Percentiles rank a stretch among this genome's conserved stretches.
These are phyloP conservation scores for Theodoxus fluviatilis DNA, from an alignment of 2,888 invertebrate species.

Conservation along the genomic window DNA sequence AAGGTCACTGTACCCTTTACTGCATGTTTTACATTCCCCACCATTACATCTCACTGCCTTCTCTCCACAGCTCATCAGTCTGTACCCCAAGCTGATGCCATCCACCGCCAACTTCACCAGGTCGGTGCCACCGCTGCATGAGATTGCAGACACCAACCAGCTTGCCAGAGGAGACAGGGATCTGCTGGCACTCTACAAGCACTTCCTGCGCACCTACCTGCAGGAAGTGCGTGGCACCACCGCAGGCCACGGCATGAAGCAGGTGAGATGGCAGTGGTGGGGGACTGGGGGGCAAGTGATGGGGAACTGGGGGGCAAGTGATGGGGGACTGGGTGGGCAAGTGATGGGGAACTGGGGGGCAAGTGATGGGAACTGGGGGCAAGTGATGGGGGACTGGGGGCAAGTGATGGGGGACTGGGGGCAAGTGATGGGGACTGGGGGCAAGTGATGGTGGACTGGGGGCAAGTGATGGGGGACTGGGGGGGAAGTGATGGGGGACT, in stretches of 20 bases:
- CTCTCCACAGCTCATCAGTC: slow-evolving; percentile 64
- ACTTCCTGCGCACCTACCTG: slow-evolving; percentile 63
- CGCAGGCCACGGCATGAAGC: slow-evolving; percentile 51
- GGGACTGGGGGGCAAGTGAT: too few species aligned
- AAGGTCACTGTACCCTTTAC: not conserved
- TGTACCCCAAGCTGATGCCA: slow-evolving; percentile 67
- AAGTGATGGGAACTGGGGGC: too few species aligned
- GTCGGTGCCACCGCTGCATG: slow-evolving; percentile 67
- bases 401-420: too few species aligned
- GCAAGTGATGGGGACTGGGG: too few species aligned
- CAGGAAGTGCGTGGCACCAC: slow-evolving; percentile 61
- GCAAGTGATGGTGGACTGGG: too few species aligned
- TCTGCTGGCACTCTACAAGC: slow-evolving; percentile 57
- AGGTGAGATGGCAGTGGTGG: too few species aligned
- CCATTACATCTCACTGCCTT: not conserved
- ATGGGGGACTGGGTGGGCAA: too few species aligned
- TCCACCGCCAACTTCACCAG: slow-evolving; percentile 64
- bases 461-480: too few species aligned
- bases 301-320: too few species aligned
- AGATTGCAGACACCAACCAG: slow-evolving; percentile 67
- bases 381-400: too few species aligned
- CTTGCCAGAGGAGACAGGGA: slow-evolving; percentile 59
- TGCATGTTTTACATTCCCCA: not conserved
- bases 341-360: too few species aligned
- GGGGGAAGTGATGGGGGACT: too few species aligned